A percentile compares a stretch with the other conserved stretches of the same genome.
These are phyloP conservation scores for Cephus nigrinus DNA, from an alignment of 2,888 invertebrate genomes.

Conservation along the genomic window DNA sequence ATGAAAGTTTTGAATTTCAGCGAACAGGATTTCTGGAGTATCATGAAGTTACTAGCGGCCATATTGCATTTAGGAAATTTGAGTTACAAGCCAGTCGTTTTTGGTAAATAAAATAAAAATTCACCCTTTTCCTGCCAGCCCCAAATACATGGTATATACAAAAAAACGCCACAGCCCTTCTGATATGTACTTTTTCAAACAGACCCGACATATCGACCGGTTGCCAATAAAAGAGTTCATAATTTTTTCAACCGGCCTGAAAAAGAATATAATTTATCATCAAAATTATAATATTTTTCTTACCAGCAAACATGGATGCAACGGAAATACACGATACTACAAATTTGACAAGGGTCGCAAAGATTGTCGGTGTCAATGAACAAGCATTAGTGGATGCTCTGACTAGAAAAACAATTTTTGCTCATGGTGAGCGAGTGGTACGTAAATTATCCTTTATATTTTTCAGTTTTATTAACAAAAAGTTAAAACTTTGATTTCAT, in stretches of 20 bases:
- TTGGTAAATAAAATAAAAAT: conserved; percentile 55
- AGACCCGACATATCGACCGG: too few relatives aligned
- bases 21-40: conserved; percentile 85
- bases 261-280: conserved; percentile 1
- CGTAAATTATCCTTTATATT: conserved; percentile 25
- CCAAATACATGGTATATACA: too few relatives aligned
- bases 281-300: conserved; percentile 7
- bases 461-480: background rate
- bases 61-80: conserved; percentile 94
- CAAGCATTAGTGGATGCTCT: conserved; percentile 81
- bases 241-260: background rate
- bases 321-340: conserved; percentile 82
- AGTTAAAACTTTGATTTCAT: background rate
- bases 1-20: conserved; percentile 91
- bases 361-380: conserved; percentile 78
- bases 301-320: conserved; percentile 84
- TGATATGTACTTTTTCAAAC: too few relatives aligned
- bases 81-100: conserved; percentile 78
- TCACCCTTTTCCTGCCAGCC: background rate
- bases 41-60: conserved; percentile 86
- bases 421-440: conserved; percentile 84
- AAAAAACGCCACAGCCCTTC: too few relatives aligned
- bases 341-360: conserved; percentile 78
- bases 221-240: background rate
- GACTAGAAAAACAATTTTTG: conserved; percentile 87